phyloP scores from a whole-genome alignment of 2,113 vertebrate species.

The Halcyon malimbica region DNA sequence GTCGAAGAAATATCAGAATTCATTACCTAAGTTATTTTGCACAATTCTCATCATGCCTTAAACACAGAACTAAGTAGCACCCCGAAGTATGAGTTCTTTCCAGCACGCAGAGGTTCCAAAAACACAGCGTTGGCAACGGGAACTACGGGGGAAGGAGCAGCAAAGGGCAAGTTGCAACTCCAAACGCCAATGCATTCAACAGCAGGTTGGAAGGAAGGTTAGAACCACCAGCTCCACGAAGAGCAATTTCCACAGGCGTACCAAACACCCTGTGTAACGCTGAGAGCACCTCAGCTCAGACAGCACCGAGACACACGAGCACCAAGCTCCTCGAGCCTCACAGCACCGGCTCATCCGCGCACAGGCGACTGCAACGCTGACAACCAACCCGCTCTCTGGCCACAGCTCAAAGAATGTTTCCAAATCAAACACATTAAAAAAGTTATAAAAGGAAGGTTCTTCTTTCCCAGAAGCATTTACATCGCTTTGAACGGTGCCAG shows the following conservation, averaged over 20 bases:
- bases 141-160: not conserved
- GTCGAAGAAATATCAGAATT: not conserved
- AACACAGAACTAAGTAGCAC: not conserved
- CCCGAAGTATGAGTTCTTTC: not conserved
- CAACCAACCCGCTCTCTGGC: not conserved
- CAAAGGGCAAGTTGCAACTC: not conserved
- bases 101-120: not conserved
- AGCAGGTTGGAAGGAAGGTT: not conserved
- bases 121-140: not conserved
- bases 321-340: not conserved
- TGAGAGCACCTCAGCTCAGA: not conserved
- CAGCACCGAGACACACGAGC: not conserved
- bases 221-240: not conserved
- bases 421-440: not conserved
- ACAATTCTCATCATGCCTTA: not conserved
- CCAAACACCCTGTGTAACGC: accelerated
- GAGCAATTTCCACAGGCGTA: not conserved
- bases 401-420: not conserved
- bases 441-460: slow-evolving; percentile 1
- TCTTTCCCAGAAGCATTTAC: not conserved
- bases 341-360: not conserved
- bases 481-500: not conserved
- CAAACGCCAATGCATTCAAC: not conserved
- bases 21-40: not conserved
- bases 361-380: not conserved